Evolutionary conservation across 2,888 invertebrate genomes (phyloP).

Genomic region (Heteropelma amictum): DNA sequence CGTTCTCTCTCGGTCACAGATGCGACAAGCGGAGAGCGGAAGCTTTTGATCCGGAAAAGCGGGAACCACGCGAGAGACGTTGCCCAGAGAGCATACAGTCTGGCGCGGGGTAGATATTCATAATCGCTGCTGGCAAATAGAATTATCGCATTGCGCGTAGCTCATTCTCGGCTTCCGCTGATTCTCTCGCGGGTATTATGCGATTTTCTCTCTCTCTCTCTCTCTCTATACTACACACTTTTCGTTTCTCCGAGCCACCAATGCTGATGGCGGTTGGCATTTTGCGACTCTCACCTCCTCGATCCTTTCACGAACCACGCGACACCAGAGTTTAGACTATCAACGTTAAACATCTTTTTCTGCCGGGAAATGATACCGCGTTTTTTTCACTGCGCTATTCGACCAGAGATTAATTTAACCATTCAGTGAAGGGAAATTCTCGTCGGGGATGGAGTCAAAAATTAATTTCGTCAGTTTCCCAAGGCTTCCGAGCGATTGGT

Average conservation of each 20-base stretch:
- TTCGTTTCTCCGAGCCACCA: neutral
- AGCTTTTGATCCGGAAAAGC: constrained; percentile 71
- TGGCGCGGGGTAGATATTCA: constrained; percentile 75
- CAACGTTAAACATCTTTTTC: no score
- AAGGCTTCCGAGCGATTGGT: no score
- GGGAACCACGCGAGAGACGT: constrained; percentile 56
- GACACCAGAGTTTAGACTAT: no score
- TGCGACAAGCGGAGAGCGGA: constrained; percentile 54
- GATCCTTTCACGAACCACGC: no score
- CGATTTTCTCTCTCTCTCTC: constrained; percentile 2
- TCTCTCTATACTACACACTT: neutral
- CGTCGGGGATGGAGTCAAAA: no score
- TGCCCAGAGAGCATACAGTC: constrained; percentile 57
- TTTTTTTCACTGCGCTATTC: no score
- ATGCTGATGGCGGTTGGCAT: neutral
- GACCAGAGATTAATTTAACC: no score
- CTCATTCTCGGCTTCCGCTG: constrained; percentile 54
- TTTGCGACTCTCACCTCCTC: neutral
- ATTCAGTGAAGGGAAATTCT: no score
- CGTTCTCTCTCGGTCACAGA: constrained; percentile 22
- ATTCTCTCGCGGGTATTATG: constrained; percentile 47
- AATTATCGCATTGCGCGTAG: constrained; percentile 74
- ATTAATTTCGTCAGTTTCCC: no score
- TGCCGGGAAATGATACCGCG: no score
- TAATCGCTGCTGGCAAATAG: constrained; percentile 76